Percentiles rank a stretch among this genome's conserved stretches.
phyloP scores from a whole-genome alignment of 2,888 invertebrate genomes.

The Andrena marginata region DNA sequence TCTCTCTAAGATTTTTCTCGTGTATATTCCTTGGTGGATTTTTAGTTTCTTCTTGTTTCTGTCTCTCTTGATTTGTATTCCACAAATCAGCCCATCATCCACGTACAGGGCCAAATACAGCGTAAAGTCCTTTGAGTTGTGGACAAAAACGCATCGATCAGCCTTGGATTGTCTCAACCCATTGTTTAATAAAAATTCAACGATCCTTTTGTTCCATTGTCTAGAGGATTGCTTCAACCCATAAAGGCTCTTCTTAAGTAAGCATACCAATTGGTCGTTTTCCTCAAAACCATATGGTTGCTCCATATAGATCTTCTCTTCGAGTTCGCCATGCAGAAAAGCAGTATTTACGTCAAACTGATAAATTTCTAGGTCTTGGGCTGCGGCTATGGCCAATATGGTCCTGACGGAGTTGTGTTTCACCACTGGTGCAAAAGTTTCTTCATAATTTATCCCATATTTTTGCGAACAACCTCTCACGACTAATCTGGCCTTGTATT shows the following conservation, averaged over 20 bases:
- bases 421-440: not conserved
- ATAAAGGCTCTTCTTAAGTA: not conserved
- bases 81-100: no score
- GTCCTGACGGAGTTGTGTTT: not conserved
- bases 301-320: not conserved
- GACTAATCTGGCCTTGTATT: not conserved
- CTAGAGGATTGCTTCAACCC: not conserved
- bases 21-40: no score
- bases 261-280: not conserved
- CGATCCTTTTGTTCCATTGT: not conserved
- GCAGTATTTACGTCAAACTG: not conserved
- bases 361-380: not conserved
- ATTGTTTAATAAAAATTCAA: not conserved
- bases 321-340: not conserved
- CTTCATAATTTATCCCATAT: not conserved
- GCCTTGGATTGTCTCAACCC: not conserved
- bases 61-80: no score
- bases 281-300: not conserved
- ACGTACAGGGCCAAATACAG: no score
- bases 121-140: no score
- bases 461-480: not conserved
- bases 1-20: no score
- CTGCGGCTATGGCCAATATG: not conserved
- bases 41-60: no score
- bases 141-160: not conserved